Evolutionary conservation across 2,888 invertebrate genomes (phyloP).

Genomic region (Cylloceria caligata): DNA sequence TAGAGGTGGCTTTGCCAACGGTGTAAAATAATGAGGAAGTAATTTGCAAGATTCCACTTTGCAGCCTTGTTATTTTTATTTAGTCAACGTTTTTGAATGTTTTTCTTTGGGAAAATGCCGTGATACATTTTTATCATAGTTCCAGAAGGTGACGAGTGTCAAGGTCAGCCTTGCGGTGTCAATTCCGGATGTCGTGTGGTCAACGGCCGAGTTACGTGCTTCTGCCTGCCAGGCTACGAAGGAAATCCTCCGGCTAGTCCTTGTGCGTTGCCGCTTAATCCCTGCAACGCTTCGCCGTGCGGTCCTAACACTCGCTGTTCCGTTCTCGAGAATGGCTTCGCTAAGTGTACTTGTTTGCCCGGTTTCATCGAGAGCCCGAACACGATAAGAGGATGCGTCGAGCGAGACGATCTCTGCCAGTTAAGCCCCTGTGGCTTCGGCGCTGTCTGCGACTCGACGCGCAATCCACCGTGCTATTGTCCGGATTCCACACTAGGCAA

Average conservation of each 20-base stretch:
- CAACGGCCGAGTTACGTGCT: slow-evolving; percentile 91
- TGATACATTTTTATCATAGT: slow-evolving; percentile 86
- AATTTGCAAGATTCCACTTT: too few relatives aligned
- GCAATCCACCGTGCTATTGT: slow-evolving; percentile 93
- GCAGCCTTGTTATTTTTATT: too few relatives aligned
- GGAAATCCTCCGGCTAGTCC: slow-evolving; percentile 92
- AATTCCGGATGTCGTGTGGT: slow-evolving; percentile 93
- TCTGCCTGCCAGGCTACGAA: slow-evolving; percentile 95
- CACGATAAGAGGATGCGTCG: slow-evolving; percentile 93
- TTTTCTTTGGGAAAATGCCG: not conserved
- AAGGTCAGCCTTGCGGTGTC: slow-evolving; percentile 93
- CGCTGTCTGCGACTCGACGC: slow-evolving; percentile 92
- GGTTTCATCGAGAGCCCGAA: slow-evolving; percentile 95
- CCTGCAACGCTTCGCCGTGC: slow-evolving; percentile 94
- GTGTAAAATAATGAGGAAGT: too few relatives aligned
- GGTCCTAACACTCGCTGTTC: slow-evolving; percentile 95
- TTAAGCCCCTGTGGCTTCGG: slow-evolving; percentile 93
- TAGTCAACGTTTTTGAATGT: not conserved
- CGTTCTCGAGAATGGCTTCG: slow-evolving; percentile 91
- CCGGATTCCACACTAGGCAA: slow-evolving; percentile 93
- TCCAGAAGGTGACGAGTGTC: slow-evolving; percentile 94
- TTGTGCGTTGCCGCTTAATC: slow-evolving; percentile 91
- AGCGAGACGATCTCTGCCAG: slow-evolving; percentile 92
- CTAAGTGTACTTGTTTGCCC: slow-evolving; percentile 94
- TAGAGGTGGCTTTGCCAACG: too few relatives aligned